phyloP scores from a whole-genome alignment of 2,797 vertebrate genomes.

The Sebastes itinus region DNA sequence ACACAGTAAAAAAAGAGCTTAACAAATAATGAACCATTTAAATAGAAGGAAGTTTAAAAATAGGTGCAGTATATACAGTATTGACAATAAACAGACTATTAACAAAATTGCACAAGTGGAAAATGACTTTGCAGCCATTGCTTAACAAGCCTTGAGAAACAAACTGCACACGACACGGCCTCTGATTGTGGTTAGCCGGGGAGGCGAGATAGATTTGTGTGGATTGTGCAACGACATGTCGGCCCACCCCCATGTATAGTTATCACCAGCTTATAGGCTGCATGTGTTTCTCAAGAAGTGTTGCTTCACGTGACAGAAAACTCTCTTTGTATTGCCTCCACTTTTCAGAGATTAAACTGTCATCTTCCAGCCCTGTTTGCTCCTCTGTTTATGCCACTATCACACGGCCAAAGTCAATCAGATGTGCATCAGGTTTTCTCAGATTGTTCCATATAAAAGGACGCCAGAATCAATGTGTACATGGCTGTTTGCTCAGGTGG shows the following conservation, averaged over 20 bases:
- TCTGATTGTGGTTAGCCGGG: constrained; percentile 28
- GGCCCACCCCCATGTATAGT: not conserved
- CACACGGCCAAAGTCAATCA: not conserved
- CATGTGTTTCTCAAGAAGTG: not conserved
- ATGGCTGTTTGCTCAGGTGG: not conserved
- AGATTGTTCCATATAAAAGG: not conserved
- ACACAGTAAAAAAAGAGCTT: no score
- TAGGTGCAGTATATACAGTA: no score
- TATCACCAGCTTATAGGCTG: not conserved
- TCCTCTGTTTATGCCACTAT: not conserved
- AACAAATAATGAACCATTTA: no score
- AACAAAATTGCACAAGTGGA: no score
- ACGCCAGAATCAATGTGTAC: not conserved
- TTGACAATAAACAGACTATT: no score
- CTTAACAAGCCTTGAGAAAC: constrained; percentile 47
- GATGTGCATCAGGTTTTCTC: not conserved
- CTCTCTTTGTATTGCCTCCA: not conserved
- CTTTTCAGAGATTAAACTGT: not conserved
- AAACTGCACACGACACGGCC: not conserved
- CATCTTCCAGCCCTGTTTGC: not conserved
- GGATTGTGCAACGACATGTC: constrained; percentile 22
- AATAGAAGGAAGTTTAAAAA: no score
- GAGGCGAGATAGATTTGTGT: not conserved
- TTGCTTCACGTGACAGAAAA: not conserved
- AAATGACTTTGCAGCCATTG: constrained; percentile 7